phyloP scores from a whole-genome alignment of 2,797 vertebrate species.

The Rhynchotus rufescens region DNA sequence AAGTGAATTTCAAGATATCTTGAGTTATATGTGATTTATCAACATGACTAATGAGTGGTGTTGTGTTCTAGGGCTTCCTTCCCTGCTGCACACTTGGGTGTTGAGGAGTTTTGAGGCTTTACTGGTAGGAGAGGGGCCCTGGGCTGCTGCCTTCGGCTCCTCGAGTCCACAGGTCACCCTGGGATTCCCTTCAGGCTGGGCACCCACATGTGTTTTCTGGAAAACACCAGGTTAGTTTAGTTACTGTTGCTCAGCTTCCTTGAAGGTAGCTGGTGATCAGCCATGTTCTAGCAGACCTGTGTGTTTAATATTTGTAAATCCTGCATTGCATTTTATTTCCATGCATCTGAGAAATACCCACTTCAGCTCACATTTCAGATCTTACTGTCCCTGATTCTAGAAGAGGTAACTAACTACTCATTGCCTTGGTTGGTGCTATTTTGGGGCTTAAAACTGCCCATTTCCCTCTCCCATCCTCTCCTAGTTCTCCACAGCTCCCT shows the following conservation, averaged over 20 bases:
- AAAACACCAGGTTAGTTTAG: not conserved
- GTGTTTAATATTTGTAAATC: not conserved
- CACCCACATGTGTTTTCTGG: not conserved
- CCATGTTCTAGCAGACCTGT: not conserved
- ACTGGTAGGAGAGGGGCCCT: not conserved
- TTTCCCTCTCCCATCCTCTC: not conserved
- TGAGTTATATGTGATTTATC: slow-evolving; percentile 44
- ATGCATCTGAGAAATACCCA: not conserved
- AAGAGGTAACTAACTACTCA: not conserved
- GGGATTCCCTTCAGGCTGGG: not conserved
- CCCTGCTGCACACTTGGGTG: fast-evolving
- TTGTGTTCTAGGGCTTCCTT: not conserved
- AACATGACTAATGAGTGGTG: slow-evolving; percentile 6
- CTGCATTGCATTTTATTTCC: not conserved
- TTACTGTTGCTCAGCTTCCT: not conserved
- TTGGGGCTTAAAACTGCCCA: not conserved
- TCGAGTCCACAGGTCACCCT: not conserved
- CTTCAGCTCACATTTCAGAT: not conserved
- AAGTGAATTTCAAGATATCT: slow-evolving; percentile 38
- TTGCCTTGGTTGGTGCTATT: not conserved
- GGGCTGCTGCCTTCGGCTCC: not conserved
- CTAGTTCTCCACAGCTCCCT: not conserved
- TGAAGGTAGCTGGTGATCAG: slow-evolving; percentile 8
- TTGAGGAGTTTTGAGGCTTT: not conserved
- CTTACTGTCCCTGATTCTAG: not conserved